Evolutionary conservation across 2,113 vertebrate genomes (phyloP), one percentile per base, ranked within the genome.

Genomic region (Istiophorus platypterus): DNA sequence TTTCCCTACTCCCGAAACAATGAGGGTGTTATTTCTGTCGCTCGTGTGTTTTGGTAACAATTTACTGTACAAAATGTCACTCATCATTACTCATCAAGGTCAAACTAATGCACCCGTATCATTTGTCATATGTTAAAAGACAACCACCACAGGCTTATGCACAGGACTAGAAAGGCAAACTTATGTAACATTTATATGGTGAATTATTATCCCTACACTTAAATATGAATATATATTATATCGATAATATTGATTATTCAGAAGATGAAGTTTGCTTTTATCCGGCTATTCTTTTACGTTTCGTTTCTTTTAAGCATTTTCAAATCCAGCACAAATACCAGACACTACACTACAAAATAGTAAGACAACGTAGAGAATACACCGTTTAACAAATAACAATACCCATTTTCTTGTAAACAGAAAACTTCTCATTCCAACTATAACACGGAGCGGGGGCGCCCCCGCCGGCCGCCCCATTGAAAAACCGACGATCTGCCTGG

Each of bases 401-500:
- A 39, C 31, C 39, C 1, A 37, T 0, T 1, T 39, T 0, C 0
- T 39, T 14, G n/a, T 13, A 24, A 5, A 39, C n/a, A 10, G 12
- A 22, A 11, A 20, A 70, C 20, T 37, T 7, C 3, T 41, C 12
- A 15, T 39, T 8, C 61, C 5, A 26, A 42, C 3, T 7, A 37
- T 24, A 42, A 42, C 17, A 67, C 10, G 20, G 29, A 15, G 15
- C 54, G 6, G 15, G 11, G 27, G 76, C 31, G 82, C 70, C 84
- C 81, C 93, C 56, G 29, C 22, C 65, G 91, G 89, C 37, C 4
- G 52, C 7, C 15, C 29, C 1, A 1, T 81, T 58, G n/a, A 77
- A 88, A 51, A 59, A 39, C 89, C 86, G 6, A 6, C 26, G 54
- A 1, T 41, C 4, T 18, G 22, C 15, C 71, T 71, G 39, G 78